phyloP scores from a whole-genome alignment of 1,140 invertebrate genomes.

The Sarcophaga bullata region DNA sequence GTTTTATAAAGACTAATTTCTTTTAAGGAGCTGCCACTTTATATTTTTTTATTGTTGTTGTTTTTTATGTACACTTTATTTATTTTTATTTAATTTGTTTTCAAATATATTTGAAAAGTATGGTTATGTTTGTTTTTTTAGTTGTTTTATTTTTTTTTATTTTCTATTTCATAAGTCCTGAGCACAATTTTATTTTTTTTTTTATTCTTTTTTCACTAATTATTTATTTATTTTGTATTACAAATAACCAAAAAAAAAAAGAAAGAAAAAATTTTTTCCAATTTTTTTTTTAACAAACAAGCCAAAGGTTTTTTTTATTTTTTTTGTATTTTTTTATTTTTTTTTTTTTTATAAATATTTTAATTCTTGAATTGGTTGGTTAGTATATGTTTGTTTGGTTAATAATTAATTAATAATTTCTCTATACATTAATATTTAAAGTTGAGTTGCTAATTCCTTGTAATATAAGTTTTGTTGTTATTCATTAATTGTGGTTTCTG shows the following conservation, averaged over 20 bases:
- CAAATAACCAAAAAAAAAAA: too few species aligned
- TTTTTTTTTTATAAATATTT: slow-evolving; percentile 2
- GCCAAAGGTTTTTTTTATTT: not conserved
- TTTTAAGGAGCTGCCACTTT: slow-evolving; percentile 1
- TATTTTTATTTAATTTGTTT: not conserved
- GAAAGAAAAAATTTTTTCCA: not conserved
- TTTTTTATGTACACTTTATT: slow-evolving; percentile 2
- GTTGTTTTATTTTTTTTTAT: not conserved
- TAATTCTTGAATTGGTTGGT: not conserved
- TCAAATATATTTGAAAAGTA: not conserved
- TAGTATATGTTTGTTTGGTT: not conserved
- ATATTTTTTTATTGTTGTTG: too few species aligned
- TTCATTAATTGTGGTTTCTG: not conserved
- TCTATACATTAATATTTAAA: slow-evolving; percentile 27
- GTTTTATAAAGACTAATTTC: not conserved
- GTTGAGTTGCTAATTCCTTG: slow-evolving; percentile 39
- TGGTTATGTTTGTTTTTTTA: not conserved
- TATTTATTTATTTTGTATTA: too few species aligned
- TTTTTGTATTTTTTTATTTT: not conserved
- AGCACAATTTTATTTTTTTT: slow-evolving; percentile 29
- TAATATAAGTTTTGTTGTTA: slow-evolving; percentile 1
- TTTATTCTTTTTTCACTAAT: not conserved
- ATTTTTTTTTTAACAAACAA: slow-evolving; percentile 4
- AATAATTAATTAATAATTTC: slow-evolving; percentile 14
- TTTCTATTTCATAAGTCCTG: slow-evolving; percentile 35